Percentiles rank a stretch among this genome's conserved stretches.
phyloP scores from a whole-genome alignment of 2,797 vertebrate species.

The Bradypodion pumilum region DNA sequence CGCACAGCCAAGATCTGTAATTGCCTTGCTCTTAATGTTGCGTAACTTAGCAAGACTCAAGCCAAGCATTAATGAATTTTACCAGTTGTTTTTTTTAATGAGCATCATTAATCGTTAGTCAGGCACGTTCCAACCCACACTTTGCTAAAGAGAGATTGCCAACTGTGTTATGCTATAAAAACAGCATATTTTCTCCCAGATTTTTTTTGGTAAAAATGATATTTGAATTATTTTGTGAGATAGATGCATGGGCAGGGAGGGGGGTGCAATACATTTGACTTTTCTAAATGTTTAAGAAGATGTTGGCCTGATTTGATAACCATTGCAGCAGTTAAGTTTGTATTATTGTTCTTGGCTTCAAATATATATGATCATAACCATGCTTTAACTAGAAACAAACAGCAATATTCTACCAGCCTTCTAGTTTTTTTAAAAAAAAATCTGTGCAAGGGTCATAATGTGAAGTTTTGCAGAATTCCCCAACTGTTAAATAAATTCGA shows the following conservation, averaged over 20 bases:
- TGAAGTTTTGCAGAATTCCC: background rate
- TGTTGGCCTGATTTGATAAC: background rate
- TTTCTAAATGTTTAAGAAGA: conserved; percentile 29
- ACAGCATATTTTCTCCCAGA: conserved; percentile 46
- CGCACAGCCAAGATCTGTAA: conserved; percentile 71
- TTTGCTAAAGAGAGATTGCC: conserved; percentile 60
- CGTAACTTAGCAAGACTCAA: conserved; percentile 71
- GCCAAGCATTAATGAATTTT: conserved; percentile 77
- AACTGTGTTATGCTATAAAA: conserved; percentile 52
- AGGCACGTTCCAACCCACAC: conserved; percentile 59
- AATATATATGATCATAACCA: background rate
- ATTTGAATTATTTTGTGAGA: background rate
- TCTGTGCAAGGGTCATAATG: background rate
- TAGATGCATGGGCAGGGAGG: fast-evolving
- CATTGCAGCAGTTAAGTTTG: background rate
- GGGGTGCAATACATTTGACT: conserved; percentile 29
- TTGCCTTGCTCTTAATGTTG: conserved; percentile 74
- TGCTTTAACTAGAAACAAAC: background rate
- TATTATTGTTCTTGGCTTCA: background rate
- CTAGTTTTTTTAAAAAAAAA: too few species aligned
- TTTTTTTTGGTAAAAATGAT: conserved; percentile 41
- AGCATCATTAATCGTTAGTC: conserved; percentile 73
- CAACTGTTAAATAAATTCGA: background rate
- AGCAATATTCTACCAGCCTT: background rate
- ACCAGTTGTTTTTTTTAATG: conserved; percentile 74